These are phyloP conservation scores for Glyphotaelius pellucidus DNA, from an alignment of 2,888 invertebrate genomes.

Conservation along the genomic window DNA sequence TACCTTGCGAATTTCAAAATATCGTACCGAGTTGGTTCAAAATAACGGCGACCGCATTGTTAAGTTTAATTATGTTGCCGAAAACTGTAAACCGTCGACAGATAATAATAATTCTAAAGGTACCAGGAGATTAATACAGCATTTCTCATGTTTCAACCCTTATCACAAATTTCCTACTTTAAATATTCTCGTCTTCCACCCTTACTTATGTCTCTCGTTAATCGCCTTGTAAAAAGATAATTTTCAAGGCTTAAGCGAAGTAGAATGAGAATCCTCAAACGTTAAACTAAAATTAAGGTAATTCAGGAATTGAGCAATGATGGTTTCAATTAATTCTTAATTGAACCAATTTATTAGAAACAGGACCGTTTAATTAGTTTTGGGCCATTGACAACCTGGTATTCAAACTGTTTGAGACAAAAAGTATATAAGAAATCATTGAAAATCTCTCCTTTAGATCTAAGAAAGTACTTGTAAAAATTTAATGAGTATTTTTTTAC, in stretches of 20 bases:
- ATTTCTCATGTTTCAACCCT: constrained; percentile 5
- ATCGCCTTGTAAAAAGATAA: constrained; percentile 24
- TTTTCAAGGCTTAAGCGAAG: background rate
- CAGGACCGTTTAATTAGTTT: background rate
- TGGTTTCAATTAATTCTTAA: constrained; percentile 12
- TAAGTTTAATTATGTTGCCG: background rate
- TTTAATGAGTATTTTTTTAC: background rate
- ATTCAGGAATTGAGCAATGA: constrained; percentile 20
- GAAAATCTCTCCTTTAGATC: background rate
- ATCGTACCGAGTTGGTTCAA: background rate
- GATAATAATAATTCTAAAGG: background rate
- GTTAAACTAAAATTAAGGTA: constrained; percentile 12
- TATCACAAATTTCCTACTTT: background rate
- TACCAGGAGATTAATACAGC: background rate
- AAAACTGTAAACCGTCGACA: background rate
- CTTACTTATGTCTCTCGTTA: constrained; percentile 6
- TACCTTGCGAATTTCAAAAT: background rate
- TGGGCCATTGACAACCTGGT: background rate
- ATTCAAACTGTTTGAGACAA: background rate
- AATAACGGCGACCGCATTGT: background rate
- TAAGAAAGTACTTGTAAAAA: background rate
- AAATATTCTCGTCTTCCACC: constrained; percentile 15
- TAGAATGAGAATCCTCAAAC: background rate
- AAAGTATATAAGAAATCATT: background rate
- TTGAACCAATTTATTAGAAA: constrained; percentile 25